Percentiles rank a stretch among this genome's conserved stretches.
These are phyloP conservation scores for Falcaria lacertinaria DNA, from an alignment of 2,888 invertebrate species.

Conservation along the genomic window DNA sequence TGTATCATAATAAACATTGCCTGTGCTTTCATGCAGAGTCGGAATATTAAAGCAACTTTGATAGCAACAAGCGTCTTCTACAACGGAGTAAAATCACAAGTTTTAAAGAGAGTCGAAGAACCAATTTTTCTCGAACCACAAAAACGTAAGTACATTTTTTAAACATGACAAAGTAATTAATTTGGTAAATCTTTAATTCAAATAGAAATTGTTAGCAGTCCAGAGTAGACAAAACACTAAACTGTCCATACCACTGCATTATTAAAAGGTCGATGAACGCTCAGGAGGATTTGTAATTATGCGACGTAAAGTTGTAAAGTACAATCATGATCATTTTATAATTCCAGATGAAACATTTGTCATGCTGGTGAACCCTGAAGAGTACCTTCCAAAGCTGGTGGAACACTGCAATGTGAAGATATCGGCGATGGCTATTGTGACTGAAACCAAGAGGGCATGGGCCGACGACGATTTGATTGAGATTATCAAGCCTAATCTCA, in stretches of 20 bases:
- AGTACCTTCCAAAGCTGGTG: conserved; percentile 88
- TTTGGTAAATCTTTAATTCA: too few species aligned
- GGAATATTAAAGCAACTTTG: conserved; percentile 83
- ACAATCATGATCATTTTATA: conserved; percentile 15
- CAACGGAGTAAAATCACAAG: conserved; percentile 85
- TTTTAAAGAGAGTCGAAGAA: conserved; percentile 85
- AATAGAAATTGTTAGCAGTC: too few species aligned
- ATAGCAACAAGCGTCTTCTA: conserved; percentile 86
- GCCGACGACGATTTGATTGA: conserved; percentile 91
- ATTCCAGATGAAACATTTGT: conserved; percentile 69
- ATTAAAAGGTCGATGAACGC: too few species aligned
- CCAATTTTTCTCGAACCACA: conserved; percentile 82
- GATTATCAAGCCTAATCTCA: conserved; percentile 85
- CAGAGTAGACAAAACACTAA: too few species aligned
- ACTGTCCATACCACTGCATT: too few species aligned
- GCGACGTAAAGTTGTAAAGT: too few species aligned
- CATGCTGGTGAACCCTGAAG: conserved; percentile 81
- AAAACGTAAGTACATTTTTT: conserved; percentile 82
- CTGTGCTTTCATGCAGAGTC: conserved; percentile 34
- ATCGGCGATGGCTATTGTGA: conserved; percentile 87
- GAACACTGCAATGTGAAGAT: conserved; percentile 90
- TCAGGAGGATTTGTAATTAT: too few species aligned
- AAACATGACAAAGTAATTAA: too few species aligned
- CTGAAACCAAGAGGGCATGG: conserved; percentile 91
- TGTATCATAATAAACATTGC: too few species aligned